Evolutionary conservation across 2,797 vertebrate species (phyloP).

Genomic region (Arnoldichthys spilopterus): DNA sequence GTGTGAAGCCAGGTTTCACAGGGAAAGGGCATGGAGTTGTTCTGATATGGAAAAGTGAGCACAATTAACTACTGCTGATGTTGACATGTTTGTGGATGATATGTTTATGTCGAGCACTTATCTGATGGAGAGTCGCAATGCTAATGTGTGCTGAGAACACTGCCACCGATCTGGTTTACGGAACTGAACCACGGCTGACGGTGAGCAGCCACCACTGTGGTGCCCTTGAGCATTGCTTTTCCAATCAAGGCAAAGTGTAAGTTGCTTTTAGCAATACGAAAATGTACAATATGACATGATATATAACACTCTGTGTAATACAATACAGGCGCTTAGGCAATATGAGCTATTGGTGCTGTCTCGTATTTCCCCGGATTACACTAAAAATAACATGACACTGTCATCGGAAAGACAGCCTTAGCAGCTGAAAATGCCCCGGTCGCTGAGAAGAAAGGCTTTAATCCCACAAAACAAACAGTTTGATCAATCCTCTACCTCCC

Average conservation of each 20-base stretch:
- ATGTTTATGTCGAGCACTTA: background rate
- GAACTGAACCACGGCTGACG: background rate
- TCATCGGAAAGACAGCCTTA: constrained; percentile 2
- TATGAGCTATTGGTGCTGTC: background rate
- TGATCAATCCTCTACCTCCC: constrained; percentile 42
- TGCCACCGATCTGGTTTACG: background rate
- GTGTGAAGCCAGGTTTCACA: constrained; percentile 17
- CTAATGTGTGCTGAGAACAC: background rate
- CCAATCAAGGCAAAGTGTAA: constrained; percentile 1
- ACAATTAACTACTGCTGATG: background rate
- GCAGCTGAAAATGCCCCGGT: constrained; percentile 12
- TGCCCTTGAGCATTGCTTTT: background rate
- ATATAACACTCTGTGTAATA: background rate
- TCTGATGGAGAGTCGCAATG: background rate
- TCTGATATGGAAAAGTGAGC: background rate
- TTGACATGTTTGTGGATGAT: background rate
- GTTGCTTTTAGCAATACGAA: background rate
- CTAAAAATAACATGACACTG: constrained; percentile 25
- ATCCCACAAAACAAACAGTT: constrained; percentile 45
- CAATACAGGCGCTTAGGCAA: constrained; percentile 1
- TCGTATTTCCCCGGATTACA: constrained; percentile 14
- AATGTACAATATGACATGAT: background rate
- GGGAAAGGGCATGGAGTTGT: background rate
- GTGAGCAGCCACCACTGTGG: no score
- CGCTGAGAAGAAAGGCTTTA: constrained; percentile 42